Evolutionary conservation across 2,888 invertebrate species (phyloP).

Genomic region (Leptopilina drosophilae): DNA sequence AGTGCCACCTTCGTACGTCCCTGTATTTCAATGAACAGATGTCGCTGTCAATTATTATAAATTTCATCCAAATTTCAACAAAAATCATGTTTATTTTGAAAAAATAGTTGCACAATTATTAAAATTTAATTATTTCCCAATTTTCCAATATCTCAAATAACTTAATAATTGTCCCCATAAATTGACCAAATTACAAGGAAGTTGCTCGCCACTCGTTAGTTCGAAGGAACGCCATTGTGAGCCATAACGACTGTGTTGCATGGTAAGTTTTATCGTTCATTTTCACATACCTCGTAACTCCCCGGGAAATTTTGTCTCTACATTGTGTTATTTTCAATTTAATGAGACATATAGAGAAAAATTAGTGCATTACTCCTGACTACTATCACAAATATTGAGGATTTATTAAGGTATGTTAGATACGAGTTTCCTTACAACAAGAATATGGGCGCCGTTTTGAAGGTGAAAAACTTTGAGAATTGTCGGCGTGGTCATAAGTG

Average conservation of each 20-base stretch:
- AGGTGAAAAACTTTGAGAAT: constrained; percentile 28
- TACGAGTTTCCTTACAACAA: constrained; percentile 33
- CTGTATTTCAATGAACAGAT: background rate
- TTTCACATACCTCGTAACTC: constrained; percentile 84
- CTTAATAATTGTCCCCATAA: constrained; percentile 27
- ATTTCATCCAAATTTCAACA: background rate
- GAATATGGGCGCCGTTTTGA: constrained; percentile 19
- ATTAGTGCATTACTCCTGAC: constrained; percentile 35
- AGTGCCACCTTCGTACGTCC: background rate
- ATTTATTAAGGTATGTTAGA: constrained; percentile 6
- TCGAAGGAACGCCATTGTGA: constrained; percentile 88
- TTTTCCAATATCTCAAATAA: background rate
- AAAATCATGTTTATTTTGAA: constrained; percentile 58
- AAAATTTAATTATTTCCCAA: constrained; percentile 47
- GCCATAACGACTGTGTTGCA: constrained; percentile 86
- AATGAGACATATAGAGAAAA: constrained; percentile 35
- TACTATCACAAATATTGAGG: constrained; percentile 27
- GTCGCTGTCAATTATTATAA: background rate
- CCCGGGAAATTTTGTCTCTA: constrained; percentile 77
- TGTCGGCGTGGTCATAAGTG: constrained; percentile 27
- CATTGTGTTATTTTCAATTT: constrained; percentile 54
- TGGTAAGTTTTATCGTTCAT: constrained; percentile 83
- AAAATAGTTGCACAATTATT: constrained; percentile 42
- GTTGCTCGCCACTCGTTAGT: constrained; percentile 42
- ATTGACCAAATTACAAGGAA: constrained; percentile 49